Percentiles rank a stretch among this genome's conserved stretches.
phyloP scores from a whole-genome alignment of 2,888 invertebrate genomes.

The Platypus cylindrus region DNA sequence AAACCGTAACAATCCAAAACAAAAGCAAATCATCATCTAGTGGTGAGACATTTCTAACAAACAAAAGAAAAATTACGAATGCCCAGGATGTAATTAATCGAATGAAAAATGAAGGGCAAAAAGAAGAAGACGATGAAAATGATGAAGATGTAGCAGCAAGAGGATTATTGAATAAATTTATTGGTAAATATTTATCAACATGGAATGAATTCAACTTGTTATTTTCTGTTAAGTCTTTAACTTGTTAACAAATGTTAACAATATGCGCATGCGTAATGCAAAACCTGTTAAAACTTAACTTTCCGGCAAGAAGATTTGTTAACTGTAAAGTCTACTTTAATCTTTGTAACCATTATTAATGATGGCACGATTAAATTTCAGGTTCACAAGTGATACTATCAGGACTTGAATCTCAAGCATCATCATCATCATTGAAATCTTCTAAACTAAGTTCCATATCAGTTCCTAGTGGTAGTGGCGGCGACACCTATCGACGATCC shows the following conservation, averaged over 20 bases:
- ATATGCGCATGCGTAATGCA: background rate
- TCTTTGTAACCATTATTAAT: too few relatives aligned
- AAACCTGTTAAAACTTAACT: too few relatives aligned
- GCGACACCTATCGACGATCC: too few relatives aligned
- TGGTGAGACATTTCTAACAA: constrained; percentile 56
- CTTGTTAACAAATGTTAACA: background rate
- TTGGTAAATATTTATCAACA: constrained; percentile 26
- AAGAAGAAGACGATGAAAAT: constrained; percentile 49
- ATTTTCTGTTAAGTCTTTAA: too few relatives aligned
- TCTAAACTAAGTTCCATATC: constrained; percentile 11
- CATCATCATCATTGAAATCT: constrained; percentile 18
- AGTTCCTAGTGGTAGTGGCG: constrained; percentile 12
- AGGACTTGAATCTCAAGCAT: constrained; percentile 50
- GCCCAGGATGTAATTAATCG: constrained; percentile 64
- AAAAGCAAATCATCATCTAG: background rate
- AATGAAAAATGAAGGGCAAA: constrained; percentile 51
- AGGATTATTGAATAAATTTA: constrained; percentile 68
- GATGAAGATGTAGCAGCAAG: constrained; percentile 64
- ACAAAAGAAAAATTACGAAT: constrained; percentile 55
- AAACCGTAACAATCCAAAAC: too few relatives aligned
- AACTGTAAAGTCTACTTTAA: too few relatives aligned
- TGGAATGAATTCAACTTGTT: too few relatives aligned
- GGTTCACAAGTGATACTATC: constrained; percentile 70
- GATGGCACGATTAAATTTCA: constrained; percentile 3
- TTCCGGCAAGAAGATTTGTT: too few relatives aligned